Conservation (phyloP, 1,140 invertebrate species). For the Adelges cooleyi region DNA sequence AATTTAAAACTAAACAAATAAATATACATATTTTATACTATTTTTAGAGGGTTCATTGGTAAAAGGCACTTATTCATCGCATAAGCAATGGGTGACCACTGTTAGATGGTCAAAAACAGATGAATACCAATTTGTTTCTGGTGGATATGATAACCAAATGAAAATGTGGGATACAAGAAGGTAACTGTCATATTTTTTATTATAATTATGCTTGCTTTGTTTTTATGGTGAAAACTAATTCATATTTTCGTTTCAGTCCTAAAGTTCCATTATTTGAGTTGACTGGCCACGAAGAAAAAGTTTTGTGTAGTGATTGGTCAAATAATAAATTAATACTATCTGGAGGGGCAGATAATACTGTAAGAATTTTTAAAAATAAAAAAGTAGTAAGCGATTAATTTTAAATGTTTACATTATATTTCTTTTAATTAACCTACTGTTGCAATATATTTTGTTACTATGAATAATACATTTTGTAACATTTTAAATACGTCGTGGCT, state of each 20-base stretch:
- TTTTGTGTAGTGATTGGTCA: constrained; percentile 88
- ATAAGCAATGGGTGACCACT: constrained; percentile 80
- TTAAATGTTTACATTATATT: too few species aligned
- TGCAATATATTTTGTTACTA: too few species aligned
- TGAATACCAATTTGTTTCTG: constrained; percentile 82
- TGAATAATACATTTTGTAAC: too few species aligned
- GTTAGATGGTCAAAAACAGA: constrained; percentile 80
- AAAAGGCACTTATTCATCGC: constrained; percentile 77
- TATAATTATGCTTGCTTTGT: too few species aligned
- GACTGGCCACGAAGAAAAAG: constrained; percentile 86
- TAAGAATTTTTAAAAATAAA: constrained; percentile 75
- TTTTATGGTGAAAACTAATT: constrained; percentile 27
- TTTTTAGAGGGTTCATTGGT: constrained; percentile 71
- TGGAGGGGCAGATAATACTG: constrained; percentile 83
- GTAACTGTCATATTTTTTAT: constrained; percentile 39
- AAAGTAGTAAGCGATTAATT: constrained; percentile 24
- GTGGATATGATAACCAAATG: constrained; percentile 76
- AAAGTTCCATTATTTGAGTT: constrained; percentile 87
- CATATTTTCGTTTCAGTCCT: constrained; percentile 49
- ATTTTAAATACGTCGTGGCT: too few species aligned
- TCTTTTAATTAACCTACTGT: too few species aligned
- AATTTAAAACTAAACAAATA: not conserved
- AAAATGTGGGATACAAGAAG: constrained; percentile 95
- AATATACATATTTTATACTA: constrained; percentile 17
- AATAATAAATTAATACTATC: constrained; percentile 74